phyloP scores from a whole-genome alignment of 2,888 invertebrate species.

The Catocala sponsa region DNA sequence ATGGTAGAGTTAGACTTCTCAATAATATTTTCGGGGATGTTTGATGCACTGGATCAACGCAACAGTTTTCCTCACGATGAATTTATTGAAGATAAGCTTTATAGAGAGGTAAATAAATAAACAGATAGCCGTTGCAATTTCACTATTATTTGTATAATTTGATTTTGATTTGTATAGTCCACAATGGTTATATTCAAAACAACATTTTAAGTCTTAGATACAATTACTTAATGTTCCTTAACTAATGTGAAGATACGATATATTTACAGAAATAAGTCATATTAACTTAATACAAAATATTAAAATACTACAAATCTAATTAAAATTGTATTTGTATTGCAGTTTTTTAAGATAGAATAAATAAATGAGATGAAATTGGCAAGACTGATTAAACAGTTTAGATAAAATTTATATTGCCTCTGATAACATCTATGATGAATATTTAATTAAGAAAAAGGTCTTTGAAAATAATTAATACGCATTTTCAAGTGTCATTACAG shows the following conservation, averaged over 20 bases:
- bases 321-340: background rate
- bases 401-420: no score
- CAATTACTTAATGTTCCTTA: conserved; percentile 38
- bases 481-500: no score
- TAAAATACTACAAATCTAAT: background rate
- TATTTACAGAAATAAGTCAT: conserved; percentile 1
- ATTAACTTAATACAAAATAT: background rate
- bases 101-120: conserved; percentile 49
- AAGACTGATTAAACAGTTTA: no score
- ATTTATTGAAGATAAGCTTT: background rate
- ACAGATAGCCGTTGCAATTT: conserved; percentile 72
- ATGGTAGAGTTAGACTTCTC: no score
- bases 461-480: no score
- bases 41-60: background rate
- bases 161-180: conserved; percentile 65
- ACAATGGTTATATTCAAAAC: conserved; percentile 72
- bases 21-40: no score
- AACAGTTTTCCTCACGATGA: background rate
- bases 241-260: conserved; percentile 34
- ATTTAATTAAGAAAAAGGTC: no score
- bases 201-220: conserved; percentile 67
- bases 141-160: conserved; percentile 76
- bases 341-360: no score
- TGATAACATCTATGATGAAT: no score
- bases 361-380: no score